Evolutionary conservation across 2,113 vertebrate genomes (phyloP).

Genomic region (Prochilodus magdalenae): DNA sequence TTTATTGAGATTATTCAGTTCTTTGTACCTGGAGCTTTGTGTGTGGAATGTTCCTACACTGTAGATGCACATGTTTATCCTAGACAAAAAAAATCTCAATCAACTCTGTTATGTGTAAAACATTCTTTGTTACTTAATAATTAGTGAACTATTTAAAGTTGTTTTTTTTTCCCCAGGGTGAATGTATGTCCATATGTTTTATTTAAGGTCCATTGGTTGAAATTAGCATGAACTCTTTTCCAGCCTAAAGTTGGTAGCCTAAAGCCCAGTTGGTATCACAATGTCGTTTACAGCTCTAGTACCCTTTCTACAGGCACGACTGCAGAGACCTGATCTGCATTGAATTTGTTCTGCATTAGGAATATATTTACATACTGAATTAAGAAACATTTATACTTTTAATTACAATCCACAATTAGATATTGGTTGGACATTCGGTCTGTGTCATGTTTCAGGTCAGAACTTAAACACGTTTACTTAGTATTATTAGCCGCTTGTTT

Average conservation of each 20-base stretch:
- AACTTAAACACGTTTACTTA: not conserved
- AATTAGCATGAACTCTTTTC: constrained; percentile 7
- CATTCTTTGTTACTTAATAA: constrained; percentile 26
- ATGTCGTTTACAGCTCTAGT: not conserved
- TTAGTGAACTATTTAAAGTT: constrained; percentile 47
- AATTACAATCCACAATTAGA: not conserved
- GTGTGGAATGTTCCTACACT: constrained; percentile 24
- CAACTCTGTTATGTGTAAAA: constrained; percentile 27
- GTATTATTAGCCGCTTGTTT: constrained; percentile 9
- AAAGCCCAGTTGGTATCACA: constrained; percentile 4
- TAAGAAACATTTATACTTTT: not conserved
- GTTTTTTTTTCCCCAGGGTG: constrained; percentile 40
- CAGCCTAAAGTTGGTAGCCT: no score
- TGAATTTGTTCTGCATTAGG: not conserved
- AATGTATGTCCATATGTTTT: constrained; percentile 56
- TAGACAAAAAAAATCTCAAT: not conserved
- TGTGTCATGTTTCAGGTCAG: not conserved
- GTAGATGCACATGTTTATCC: constrained; percentile 15
- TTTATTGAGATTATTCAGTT: not conserved
- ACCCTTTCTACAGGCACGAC: not conserved
- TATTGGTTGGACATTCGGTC: not conserved
- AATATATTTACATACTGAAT: not conserved
- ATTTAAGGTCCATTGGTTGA: constrained; percentile 39
- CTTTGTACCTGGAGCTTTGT: constrained; percentile 7
- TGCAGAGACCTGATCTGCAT: not conserved